Percentiles rank a stretch among this genome's conserved stretches.
phyloP scores from a whole-genome alignment of 1,140 invertebrate species.

The Papilio polyxenes region DNA sequence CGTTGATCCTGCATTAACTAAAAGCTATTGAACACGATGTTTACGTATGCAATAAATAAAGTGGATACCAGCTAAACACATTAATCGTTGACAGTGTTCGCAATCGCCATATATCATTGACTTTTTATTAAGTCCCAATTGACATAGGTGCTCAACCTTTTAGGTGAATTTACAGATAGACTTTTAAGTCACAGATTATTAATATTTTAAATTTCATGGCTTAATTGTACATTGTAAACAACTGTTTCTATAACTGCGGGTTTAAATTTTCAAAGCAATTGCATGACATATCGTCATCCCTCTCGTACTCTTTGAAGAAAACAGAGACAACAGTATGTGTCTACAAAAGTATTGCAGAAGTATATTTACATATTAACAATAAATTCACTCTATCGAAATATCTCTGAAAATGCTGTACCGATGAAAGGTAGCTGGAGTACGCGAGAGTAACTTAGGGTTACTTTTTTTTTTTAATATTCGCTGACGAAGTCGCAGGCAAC shows the following conservation, averaged over 20 bases:
- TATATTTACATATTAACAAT: too few species aligned
- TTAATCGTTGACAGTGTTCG: background rate
- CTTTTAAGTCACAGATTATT: background rate
- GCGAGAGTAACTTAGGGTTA: too few species aligned
- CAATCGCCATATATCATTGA: background rate
- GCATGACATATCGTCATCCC: background rate
- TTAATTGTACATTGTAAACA: too few species aligned
- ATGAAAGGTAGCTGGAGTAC: too few species aligned
- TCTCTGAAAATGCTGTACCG: too few species aligned
- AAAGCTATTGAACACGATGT: slow-evolving; percentile 9
- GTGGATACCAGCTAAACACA: background rate
- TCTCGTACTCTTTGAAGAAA: background rate
- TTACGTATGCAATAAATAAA: slow-evolving; percentile 8
- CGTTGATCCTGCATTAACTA: background rate
- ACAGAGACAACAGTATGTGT: too few species aligned
- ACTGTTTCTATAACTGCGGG: too few species aligned
- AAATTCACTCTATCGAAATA: too few species aligned
- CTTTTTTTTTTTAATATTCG: too few species aligned
- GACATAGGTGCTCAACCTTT: background rate
- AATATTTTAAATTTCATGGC: too few species aligned
- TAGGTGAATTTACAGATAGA: background rate
- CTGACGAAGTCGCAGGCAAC: too few species aligned
- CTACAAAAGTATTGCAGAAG: background rate
- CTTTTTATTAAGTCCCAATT: background rate
- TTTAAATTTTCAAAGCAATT: too few species aligned